Evolutionary conservation across 53 echinoderm and acorn worm species (phyloP).

Genomic region (Paracentrotus lividus): DNA sequence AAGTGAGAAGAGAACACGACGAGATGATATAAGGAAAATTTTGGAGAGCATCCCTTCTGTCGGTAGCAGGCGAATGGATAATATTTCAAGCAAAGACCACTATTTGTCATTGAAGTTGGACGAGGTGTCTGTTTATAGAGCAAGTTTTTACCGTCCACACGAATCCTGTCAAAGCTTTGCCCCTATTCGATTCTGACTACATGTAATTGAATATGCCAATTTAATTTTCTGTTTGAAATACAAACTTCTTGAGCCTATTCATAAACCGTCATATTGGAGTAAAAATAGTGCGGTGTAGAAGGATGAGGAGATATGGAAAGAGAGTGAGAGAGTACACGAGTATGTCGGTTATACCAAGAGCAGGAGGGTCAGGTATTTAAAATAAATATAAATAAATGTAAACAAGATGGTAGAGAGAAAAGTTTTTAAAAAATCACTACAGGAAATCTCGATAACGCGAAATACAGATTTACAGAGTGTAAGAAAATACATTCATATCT

Average conservation of each 20-base stretch:
- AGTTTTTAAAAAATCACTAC: too few relatives aligned
- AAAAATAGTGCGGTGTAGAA: neutral
- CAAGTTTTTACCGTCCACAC: neutral
- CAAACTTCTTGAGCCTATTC: constrained; percentile 24
- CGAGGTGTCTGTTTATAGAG: constrained; percentile 48
- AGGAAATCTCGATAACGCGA: too few relatives aligned
- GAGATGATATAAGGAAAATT: neutral
- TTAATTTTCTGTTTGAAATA: constrained; percentile 51
- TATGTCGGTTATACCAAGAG: too few relatives aligned
- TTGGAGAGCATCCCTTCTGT: constrained; percentile 27
- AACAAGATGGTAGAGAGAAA: too few relatives aligned
- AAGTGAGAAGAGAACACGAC: constrained; percentile 21
- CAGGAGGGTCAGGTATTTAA: too few relatives aligned
- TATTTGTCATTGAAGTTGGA: constrained; percentile 21
- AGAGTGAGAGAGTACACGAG: too few relatives aligned
- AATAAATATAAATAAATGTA: too few relatives aligned
- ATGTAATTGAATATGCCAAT: constrained; percentile 57
- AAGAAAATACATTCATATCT: too few relatives aligned
- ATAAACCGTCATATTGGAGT: constrained; percentile 6
- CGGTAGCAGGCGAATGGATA: constrained; percentile 32
- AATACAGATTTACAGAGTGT: too few relatives aligned
- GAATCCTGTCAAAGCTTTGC: constrained; percentile 31
- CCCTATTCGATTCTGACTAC: constrained; percentile 34
- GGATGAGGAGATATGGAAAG: neutral
- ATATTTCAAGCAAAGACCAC: constrained; percentile 23